Base-by-base conservation (phyloP, 2,797 vertebrate genomes). In the Gobionotothen gibberifrons region DNA sequence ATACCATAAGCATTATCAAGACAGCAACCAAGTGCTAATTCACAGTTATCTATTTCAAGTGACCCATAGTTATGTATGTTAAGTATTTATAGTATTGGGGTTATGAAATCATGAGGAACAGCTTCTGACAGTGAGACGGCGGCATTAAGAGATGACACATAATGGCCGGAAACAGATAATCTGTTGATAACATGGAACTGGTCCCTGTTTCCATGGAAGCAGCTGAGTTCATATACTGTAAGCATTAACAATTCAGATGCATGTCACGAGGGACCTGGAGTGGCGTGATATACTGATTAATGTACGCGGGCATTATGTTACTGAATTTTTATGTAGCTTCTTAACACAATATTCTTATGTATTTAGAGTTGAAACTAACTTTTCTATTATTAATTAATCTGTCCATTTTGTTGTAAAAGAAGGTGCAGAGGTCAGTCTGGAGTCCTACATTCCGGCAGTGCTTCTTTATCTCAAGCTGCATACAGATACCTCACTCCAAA, bases 161-260 rank as follows among this genome's bases (percentile, higher is more conserved):
- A 57, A 80, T 49, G 17, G 39, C 48, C 5, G 10, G 39, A 67
- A 61, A 68, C 36, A 74, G 70, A 79, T 76, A 77, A 74, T 82
- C 56, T 43, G 56, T 46, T 57, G 59, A 78, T 72, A 69, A 59
- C 63, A 15, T 49, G 54, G 17, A 74, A 56, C 40, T 48, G 26
- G 5, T 44, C 69, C 69, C 72, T 16, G 86, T 90, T 87, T 74
- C 84, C 75, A 85, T 85, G 79, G 81, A 65, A 86, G 70, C 88
- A 48, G 71, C 52, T 22, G 14, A 2, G 60, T 82, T 72, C 62
- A 76, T 2, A 62, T 68, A n/a, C n/a, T n/a, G n/a, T n/a, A 60
- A 13, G 14, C 14, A 47, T 58, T 36, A 51, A 59, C 39, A 48
- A 63, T 83, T 63, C 36, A 62, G 62, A 44, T 54, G 21, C 10